These are phyloP conservation scores for Ia io DNA, from an alignment of 2,113 vertebrate species.

Conservation along the genomic window DNA sequence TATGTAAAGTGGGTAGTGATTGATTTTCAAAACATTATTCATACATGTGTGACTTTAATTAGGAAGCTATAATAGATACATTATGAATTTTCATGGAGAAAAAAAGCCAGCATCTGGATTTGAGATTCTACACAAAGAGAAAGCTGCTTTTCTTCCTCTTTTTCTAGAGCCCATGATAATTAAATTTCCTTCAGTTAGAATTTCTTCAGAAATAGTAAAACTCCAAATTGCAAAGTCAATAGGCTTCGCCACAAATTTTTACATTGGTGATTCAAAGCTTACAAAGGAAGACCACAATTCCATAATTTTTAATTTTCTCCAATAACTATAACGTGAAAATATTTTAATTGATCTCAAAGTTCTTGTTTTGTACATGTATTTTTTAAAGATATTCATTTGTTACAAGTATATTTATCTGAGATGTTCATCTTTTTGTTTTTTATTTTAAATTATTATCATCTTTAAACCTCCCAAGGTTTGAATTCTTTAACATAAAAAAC, in stretches of 20 bases:
- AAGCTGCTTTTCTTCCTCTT: not conserved
- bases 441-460: not conserved
- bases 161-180: not conserved
- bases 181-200: not conserved
- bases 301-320: not conserved
- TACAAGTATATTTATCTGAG: not conserved
- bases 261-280: not conserved
- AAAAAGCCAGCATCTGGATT: conserved; percentile 58
- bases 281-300: not conserved
- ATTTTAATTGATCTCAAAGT: not conserved
- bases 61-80: conserved; percentile 56
- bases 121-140: conserved; percentile 38
- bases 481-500: not conserved
- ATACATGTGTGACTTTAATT: conserved; percentile 72
- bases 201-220: conserved; percentile 36
- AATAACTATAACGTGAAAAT: not conserved
- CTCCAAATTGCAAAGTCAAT: not conserved
- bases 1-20: conserved; percentile 63
- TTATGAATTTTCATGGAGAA: conserved; percentile 70
- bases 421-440: not conserved
- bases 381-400: not conserved
- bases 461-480: not conserved
- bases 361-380: not conserved
- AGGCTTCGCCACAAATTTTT: not conserved
- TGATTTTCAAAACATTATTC: conserved; percentile 68